Evolutionary conservation across 2,797 vertebrate genomes (phyloP), one percentile per base, ranked within the genome.

Genomic region (Podarcis siculus): DNA sequence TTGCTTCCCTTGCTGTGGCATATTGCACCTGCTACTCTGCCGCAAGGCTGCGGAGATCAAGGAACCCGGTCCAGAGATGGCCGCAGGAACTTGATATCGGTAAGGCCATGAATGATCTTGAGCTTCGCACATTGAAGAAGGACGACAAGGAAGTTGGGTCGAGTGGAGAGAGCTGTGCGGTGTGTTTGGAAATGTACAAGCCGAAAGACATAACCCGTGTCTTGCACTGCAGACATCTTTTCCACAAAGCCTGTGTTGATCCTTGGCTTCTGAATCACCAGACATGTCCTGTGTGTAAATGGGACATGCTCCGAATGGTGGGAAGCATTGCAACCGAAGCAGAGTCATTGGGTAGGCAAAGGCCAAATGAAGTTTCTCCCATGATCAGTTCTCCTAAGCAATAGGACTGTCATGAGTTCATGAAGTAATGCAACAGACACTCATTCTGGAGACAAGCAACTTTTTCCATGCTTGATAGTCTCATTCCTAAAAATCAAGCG

Each of bases 211-310:
- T 82, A 25, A 19, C 89, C 30, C 89, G 91, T 5, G 8, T 94
- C 95, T 96, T 96, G 80, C 93, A 83, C 13, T 96, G 94, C 55
- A 94, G 84, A 32, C 90, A 61, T n/a, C 87, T 94, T 94, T 96
- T 95, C 81, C 91, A 82, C 87, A 90, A 91, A 87, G 87, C 42
- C 7, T 94, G 91, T 45, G 30, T 90, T 86, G 94, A 95, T 55
- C 92, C 90, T 25, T 94, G 93, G 93, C 91, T 95, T 32, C 82
- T 95, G 73, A 45, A 88, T 72, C 79, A 69, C 0, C 90, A 91
- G 58, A 95, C 19, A 0, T 94, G 93, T 73, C 94, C 94, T 4
- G 86, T 95, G 81, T 93, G 92, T 82, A 94, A 95, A 86, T 93
- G 92, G 81, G 90, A 93, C 72, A 86, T 96, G 37, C 90, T 95